phyloP scores from a whole-genome alignment of 2,888 invertebrate species.

The Zygothrica quintamaculata region DNA sequence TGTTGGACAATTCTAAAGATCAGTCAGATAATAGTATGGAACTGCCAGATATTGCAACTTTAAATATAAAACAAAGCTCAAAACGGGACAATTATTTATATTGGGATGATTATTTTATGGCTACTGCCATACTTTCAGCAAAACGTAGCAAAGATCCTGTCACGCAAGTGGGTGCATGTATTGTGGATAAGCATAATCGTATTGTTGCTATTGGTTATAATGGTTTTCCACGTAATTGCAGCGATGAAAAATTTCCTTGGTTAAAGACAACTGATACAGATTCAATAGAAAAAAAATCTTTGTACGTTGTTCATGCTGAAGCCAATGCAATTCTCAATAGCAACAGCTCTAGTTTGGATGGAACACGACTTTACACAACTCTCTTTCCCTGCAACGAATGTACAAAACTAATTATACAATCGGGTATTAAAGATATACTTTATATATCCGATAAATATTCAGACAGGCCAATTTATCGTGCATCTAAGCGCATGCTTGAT shows the following conservation, averaged over 20 bases:
- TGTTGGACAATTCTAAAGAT: conserved; percentile 23
- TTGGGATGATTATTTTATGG: conserved; percentile 99
- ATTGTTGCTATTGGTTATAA: conserved; percentile 98
- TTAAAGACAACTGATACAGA: conserved; percentile 85
- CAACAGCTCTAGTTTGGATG: conserved; percentile 90
- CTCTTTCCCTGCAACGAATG: conserved; percentile 99
- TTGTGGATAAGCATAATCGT: conserved; percentile 93
- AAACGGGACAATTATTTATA: conserved; percentile 89
- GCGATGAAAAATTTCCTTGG: conserved; percentile 96
- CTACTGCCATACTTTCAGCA: conserved; percentile 94
- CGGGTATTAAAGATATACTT: conserved; percentile 91
- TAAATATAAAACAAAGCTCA: neutral
- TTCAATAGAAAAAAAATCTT: conserved; percentile 90
- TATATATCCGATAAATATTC: conserved; percentile 94
- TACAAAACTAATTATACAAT: conserved; percentile 97
- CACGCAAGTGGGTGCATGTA: conserved; percentile 97
- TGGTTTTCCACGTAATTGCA: conserved; percentile 96
- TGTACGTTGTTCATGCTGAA: conserved; percentile 99
- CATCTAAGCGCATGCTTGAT: conserved; percentile 93
- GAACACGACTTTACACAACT: conserved; percentile 94
- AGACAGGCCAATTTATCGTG: conserved; percentile 88
- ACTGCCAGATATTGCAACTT: neutral
- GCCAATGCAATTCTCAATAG: conserved; percentile 98
- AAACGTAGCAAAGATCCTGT: conserved; percentile 97
- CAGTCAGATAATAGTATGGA: neutral